Percentiles rank a stretch among this genome's conserved stretches.
These are phyloP conservation scores for Drosophila elegans DNA, from an alignment of 1,140 invertebrate genomes.

Conservation along the genomic window DNA sequence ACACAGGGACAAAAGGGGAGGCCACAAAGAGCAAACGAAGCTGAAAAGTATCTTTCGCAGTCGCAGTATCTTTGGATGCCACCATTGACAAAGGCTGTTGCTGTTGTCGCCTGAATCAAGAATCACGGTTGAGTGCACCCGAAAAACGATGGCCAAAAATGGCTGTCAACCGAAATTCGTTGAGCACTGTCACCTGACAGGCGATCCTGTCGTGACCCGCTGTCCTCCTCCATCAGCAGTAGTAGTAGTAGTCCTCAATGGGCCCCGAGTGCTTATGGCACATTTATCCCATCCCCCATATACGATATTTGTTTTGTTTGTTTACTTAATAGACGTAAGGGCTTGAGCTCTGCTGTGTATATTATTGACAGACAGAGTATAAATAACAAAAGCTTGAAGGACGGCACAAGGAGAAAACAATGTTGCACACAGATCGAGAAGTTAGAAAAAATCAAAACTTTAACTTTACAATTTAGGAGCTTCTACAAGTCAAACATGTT, in stretches of 20 bases:
- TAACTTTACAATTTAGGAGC: too few species aligned
- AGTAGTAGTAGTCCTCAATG: conserved; percentile 20
- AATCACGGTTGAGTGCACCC: conserved; percentile 59
- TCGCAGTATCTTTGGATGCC: conserved; percentile 35
- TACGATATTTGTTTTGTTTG: conserved; percentile 54
- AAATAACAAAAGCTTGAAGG: conserved; percentile 26
- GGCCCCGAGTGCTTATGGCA: conserved; percentile 60
- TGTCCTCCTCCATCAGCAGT: conserved; percentile 15
- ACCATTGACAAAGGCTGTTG: conserved; percentile 37
- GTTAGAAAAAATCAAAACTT: too few species aligned
- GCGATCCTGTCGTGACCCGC: conserved; percentile 11
- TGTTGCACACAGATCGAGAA: too few species aligned
- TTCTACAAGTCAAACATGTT: too few species aligned
- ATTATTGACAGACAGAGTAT: conserved; percentile 55
- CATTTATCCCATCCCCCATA: conserved; percentile 34
- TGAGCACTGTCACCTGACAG: conserved; percentile 23
- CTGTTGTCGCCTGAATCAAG: conserved; percentile 29
- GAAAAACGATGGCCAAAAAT: conserved; percentile 23
- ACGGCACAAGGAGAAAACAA: conserved; percentile 11
- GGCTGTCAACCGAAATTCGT: conserved; percentile 53
- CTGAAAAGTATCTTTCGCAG: conserved; percentile 64
- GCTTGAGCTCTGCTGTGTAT: conserved; percentile 50
- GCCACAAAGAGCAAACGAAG: conserved; percentile 54
- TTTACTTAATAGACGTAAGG: conserved; percentile 60
- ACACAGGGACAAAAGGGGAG: conserved; percentile 27